A percentile compares a stretch with the other conserved stretches of the same genome.
These are phyloP conservation scores for Tragelaphus buxtoni DNA, from an alignment of 2,113 vertebrate species.

Conservation along the genomic window DNA sequence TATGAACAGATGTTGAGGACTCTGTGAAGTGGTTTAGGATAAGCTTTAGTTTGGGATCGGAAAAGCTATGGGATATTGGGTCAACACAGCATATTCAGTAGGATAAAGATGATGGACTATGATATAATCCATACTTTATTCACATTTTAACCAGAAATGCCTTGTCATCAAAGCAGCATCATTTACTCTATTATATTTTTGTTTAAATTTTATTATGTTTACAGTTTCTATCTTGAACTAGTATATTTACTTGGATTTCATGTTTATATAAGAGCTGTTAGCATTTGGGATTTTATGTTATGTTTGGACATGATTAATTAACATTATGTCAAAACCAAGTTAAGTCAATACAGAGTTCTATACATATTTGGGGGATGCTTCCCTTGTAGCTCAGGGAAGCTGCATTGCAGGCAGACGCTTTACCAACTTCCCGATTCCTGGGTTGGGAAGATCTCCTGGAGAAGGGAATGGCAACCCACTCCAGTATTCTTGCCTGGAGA, in stretches of 20 bases:
- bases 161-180: background rate
- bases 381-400: background rate
- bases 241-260: background rate
- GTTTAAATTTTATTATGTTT: background rate
- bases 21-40: background rate
- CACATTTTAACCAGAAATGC: background rate
- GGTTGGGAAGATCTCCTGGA: background rate
- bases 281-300: background rate
- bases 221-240: background rate
- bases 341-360: background rate
- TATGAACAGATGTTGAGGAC: background rate
- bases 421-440: background rate
- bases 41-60: background rate
- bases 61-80: background rate
- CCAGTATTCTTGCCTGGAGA: background rate
- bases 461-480: background rate
- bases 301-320: background rate
- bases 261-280: background rate
- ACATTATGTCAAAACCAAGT: background rate
- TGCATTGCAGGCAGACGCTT: background rate
- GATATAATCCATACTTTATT: background rate
- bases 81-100: background rate
- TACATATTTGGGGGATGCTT: background rate
- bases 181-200: background rate
- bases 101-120: background rate